These are phyloP conservation scores for Luffia ferchaultella DNA, from an alignment of 2,888 invertebrate genomes.

Conservation along the genomic window DNA sequence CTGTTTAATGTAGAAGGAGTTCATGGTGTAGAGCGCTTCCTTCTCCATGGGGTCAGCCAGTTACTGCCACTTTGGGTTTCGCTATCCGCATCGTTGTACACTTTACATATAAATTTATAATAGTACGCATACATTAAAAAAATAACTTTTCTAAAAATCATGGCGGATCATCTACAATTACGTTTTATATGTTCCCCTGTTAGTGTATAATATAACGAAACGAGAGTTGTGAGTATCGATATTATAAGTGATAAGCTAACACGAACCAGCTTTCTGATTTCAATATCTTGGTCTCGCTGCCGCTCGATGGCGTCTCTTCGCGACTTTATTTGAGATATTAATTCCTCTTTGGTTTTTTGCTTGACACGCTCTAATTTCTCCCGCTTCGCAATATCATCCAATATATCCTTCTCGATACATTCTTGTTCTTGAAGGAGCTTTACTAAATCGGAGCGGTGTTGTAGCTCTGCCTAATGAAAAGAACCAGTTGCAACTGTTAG, in stretches of 20 bases:
- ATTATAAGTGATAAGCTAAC: too few relatives aligned
- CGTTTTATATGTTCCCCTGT: too few relatives aligned
- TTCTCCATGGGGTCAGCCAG: background rate
- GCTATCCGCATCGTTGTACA: too few relatives aligned
- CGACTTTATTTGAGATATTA: constrained; percentile 30
- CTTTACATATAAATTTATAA: too few relatives aligned
- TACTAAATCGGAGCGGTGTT: constrained; percentile 48
- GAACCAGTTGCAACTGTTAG: too few relatives aligned
- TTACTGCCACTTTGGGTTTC: too few relatives aligned
- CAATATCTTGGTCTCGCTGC: constrained; percentile 35
- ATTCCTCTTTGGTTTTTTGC: constrained; percentile 33
- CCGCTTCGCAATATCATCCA: constrained; percentile 34
- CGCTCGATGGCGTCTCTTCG: constrained; percentile 20
- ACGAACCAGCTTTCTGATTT: constrained; percentile 47
- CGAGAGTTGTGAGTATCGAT: too few relatives aligned
- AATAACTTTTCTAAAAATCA: too few relatives aligned
- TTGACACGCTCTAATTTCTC: constrained; percentile 34
- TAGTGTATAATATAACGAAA: too few relatives aligned
- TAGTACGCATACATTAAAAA: too few relatives aligned
- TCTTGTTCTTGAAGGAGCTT: constrained; percentile 57
- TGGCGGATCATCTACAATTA: too few relatives aligned
- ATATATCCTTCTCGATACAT: constrained; percentile 44
- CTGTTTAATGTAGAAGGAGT: background rate
- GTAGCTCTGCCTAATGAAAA: constrained; percentile 33
- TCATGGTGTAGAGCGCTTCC: background rate